Conservation (phyloP, 2,797 vertebrate species). For the Sebastes reedi region DNA sequence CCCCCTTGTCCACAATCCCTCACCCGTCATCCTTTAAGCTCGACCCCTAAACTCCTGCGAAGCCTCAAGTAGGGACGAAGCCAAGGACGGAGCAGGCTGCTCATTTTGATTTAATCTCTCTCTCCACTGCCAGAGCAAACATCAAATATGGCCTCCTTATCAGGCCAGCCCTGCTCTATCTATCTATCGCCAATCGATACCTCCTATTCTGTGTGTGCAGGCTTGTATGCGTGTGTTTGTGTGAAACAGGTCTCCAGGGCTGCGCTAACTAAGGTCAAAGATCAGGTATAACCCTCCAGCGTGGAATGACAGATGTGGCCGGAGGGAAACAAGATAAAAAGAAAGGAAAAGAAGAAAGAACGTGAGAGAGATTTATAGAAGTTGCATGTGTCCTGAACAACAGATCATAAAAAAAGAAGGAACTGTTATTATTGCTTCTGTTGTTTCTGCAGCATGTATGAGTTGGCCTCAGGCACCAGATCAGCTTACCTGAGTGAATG, state of each 20-base stretch:
- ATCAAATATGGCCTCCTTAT: conserved; percentile 81
- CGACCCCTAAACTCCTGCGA: conserved; percentile 72
- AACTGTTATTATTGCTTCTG: conserved; percentile 43
- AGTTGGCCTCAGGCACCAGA: conserved; percentile 33
- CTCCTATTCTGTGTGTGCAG: conserved; percentile 50
- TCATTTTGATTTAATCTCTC: conserved; percentile 81
- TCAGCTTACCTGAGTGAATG: conserved; percentile 49
- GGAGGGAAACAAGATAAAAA: conserved; percentile 68
- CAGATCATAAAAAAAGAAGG: conserved; percentile 46
- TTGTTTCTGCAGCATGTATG: conserved; percentile 37
- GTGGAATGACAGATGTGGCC: conserved; percentile 75
- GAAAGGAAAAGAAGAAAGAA: conserved; percentile 25
- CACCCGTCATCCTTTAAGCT: conserved; percentile 70
- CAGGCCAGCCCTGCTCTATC: conserved; percentile 67
- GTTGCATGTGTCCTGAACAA: conserved; percentile 48
- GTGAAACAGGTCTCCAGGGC: conserved; percentile 66
- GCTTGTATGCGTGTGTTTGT: conserved; percentile 25
- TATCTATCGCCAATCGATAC: conserved; percentile 80
- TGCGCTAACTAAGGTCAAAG: conserved; percentile 76
- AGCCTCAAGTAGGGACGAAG: conserved; percentile 66
- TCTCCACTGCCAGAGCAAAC: conserved; percentile 73
- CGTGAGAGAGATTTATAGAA: conserved; percentile 32
- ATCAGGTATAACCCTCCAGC: conserved; percentile 74
- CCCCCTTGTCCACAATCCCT: conserved; percentile 67
- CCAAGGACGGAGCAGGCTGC: conserved; percentile 75